Base-by-base conservation (phyloP, 2,888 invertebrate genomes). In the Macrosoma leucophasiata region DNA sequence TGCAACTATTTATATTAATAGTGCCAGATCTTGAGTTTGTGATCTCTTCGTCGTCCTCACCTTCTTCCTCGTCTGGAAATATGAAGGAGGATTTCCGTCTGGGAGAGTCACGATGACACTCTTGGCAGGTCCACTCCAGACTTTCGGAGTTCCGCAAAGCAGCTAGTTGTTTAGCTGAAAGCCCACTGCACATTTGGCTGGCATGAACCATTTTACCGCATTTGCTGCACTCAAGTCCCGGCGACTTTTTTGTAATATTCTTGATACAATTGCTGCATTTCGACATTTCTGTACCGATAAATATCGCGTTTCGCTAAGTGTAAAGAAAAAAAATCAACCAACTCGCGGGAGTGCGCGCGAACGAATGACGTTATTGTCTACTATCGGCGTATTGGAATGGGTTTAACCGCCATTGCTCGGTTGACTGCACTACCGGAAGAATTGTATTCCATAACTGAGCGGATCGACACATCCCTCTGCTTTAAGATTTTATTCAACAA, bases 191-290 rank as follows among this genome's bases (percentile, higher is more conserved):
- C 1, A 6, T 5, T 18, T 27, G 27, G 13, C 18, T 33, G 2
- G 23, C 22, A 15, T 33, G 33, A 6, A 33, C 33, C 2, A 8
- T 8, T 13, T 29, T 29, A 3, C 8, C 11, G n/a, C 33, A 33
- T 10, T 22, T 33, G 14, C 13, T 33, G 17, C 33, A 33, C 17
- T 33, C 33, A 3, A 28, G 27, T 3, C 11, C 12, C 2, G 22
- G 10, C 6, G 18, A 33, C 6, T 22, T 28, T 22, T 33, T 33
- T 2, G 22, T 7, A 1, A 33, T 23, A 11, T n/a, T 10, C 23
- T 33, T 33, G 2, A 13, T 13, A 19, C 31, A 31, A 8, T 19
- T 31, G 13, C 25, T 24, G 13, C 31, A 31, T 8, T 29, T 40
- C 7, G 19, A 9, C 29, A 25, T 15, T 12, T 27, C 23, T 9